Base-by-base conservation (phyloP, 2,113 vertebrate genomes). In the Osmerus mordax region DNA sequence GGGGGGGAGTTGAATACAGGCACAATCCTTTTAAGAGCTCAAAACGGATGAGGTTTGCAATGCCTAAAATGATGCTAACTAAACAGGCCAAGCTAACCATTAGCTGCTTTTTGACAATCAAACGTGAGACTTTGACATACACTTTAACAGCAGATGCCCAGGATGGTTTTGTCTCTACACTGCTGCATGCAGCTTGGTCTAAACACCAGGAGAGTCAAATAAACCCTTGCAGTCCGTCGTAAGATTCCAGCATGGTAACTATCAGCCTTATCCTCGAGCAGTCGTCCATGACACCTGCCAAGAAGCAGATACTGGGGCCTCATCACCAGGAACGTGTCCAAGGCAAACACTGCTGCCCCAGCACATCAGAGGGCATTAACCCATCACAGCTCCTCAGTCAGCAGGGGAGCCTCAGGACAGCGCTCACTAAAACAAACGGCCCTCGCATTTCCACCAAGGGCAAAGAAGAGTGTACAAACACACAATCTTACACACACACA, bases 11-110 rank as follows among this genome's bases (percentile, higher is more conserved):
- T 36, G 32, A 36, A 7, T 59, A 65, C 16, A 8, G 59, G 16
- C 63, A 41, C 9, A 28, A 72, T 60, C 12, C 28, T 70, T 67
- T 70, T 23, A 72, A 67, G 68, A 77, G 32, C 53, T 16, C 16
- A 19, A 5, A 75, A 54, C 47, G 13, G 16, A 2, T 3, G 21
- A 41, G 60, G 58, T 11, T 51, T 3, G 41, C 41, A 47, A 47
- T 11, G 9, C 41, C 41, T 47, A 11, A 47, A 47, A 47, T 7
- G 9, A 47, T 47, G 41, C 41, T 47, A 47, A 12, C 41, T 2
- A 47, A 47, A 47, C 32, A 36, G 32, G 41, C 41, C 32, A 4
- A 36, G 32, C 32, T 5, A 36, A 36, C 32, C 32, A 1, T 36
- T 32, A 32, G 29, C 36, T 41, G 36, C 32, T 36, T 36, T 36